Base-by-base conservation (phyloP, 2,888 invertebrate genomes). In the Spicauda simplicius region DNA sequence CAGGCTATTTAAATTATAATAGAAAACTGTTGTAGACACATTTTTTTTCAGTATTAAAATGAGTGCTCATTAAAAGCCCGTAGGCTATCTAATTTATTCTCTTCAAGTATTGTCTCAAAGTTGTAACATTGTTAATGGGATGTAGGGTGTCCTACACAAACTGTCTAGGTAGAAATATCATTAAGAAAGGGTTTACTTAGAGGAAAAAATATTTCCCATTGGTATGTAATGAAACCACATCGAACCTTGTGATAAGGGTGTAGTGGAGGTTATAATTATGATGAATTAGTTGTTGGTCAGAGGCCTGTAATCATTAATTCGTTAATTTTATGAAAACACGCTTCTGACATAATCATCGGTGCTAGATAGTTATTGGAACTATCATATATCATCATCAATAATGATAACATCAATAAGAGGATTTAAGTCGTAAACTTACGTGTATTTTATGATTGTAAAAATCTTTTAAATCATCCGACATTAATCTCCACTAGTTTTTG, bases 401-500 rank as follows among this genome's bases (percentile, higher is more conserved):
- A n/a, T n/a, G n/a, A n/a, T n/a, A n/a, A n/a, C n/a, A n/a, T 37
- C 10, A 20, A 20, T 16, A 20, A 25, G 58, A 19, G 52, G 19
- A 53, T 41, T 45, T 33, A 33, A 52, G 45, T 37, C 45, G 16
- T 55, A 33, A 48, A 60, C 3, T 18, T 50, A 52, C 16, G 14
- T 63, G 37, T 63, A 48, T 63, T 55, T 45, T 54, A 20, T 62
- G 2, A 18, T 25, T 33, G n/a, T 8, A 50, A 18, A 50, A 50
- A 10, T 10, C 50, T 50, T 18, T 50, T 18, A 50, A 18, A 18
- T 50, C 50, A 50, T 45, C 50, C 16, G 50, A 50, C 50, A 18
- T 30, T 52, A 33, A 30, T 60, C 52, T 33, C 54, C 66, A 45
- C 59, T 71, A 70, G 66, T 72, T 72, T 69, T 72, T 20, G 67